Evolutionary conservation across 2,113 vertebrate genomes (phyloP).

Genomic region (Nannobrachium achirus): DNA sequence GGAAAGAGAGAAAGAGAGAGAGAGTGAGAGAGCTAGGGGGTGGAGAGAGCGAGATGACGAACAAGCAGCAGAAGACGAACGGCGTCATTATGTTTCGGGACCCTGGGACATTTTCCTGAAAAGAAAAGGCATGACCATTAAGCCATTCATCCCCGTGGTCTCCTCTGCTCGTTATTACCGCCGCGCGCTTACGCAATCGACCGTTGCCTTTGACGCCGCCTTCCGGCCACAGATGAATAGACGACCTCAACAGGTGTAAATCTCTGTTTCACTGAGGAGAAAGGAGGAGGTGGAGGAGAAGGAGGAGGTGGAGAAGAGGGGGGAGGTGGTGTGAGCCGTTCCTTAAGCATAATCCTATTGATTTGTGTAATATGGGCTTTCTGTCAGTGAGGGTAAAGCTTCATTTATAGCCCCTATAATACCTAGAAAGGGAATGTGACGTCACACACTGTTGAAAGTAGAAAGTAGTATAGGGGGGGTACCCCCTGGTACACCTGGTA

Average conservation of each 20-base stretch:
- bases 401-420: neutral
- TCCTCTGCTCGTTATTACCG: slow-evolving; percentile 48
- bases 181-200: slow-evolving; percentile 60
- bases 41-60: no score
- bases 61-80: no score
- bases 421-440: no score
- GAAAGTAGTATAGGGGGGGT: no score
- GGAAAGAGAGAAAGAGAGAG: no score
- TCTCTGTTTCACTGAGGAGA: slow-evolving; percentile 62
- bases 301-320: slow-evolving; percentile 35
- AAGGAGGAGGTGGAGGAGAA: slow-evolving; percentile 35
- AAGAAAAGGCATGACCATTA: slow-evolving; percentile 54
- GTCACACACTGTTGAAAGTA: neutral
- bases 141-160: slow-evolving; percentile 34
- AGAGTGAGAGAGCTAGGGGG: no score
- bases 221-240: slow-evolving; percentile 59
- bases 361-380: slow-evolving; percentile 8
- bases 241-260: slow-evolving; percentile 71
- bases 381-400: neutral
- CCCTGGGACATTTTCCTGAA: slow-evolving; percentile 39
- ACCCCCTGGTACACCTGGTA: no score
- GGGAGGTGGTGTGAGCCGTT: slow-evolving; percentile 37
- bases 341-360: slow-evolving; percentile 47
- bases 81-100: slow-evolving; percentile 34
- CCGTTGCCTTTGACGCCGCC: slow-evolving; percentile 64